Percentiles rank a stretch among this genome's conserved stretches.
These are phyloP conservation scores for Fistularia commersonii DNA, from an alignment of 2,797 vertebrate species.

Conservation along the genomic window DNA sequence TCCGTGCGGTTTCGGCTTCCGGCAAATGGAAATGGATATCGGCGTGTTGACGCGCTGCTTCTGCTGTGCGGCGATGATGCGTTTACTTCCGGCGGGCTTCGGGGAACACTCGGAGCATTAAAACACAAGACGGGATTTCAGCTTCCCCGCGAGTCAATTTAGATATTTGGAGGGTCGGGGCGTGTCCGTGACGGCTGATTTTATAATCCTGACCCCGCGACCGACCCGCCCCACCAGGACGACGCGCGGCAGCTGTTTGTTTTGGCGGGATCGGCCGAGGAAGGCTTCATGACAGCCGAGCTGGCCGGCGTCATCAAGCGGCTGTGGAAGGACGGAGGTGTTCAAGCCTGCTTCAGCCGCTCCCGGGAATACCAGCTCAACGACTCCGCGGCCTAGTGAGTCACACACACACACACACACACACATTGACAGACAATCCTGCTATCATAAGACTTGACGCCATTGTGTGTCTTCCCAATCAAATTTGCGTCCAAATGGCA, in stretches of 20 bases:
- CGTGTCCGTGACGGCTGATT: slow-evolving; percentile 19
- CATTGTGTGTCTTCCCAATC: slow-evolving; percentile 26
- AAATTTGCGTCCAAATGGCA: slow-evolving; percentile 6
- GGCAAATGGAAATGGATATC: too few species aligned
- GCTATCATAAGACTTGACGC: slow-evolving; percentile 8
- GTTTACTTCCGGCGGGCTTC: too few species aligned
- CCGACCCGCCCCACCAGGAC: slow-evolving; percentile 74
- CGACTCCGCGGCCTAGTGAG: slow-evolving; percentile 98
- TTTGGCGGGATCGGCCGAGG: slow-evolving; percentile 92
- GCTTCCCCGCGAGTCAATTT: not conserved
- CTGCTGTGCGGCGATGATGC: too few species aligned
- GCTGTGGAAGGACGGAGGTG: slow-evolving; percentile 93
- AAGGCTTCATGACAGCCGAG: slow-evolving; percentile 96
- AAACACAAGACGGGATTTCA: too few species aligned
- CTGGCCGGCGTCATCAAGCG: slow-evolving; percentile 96
- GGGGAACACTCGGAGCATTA: too few species aligned
- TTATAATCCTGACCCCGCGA: slow-evolving; percentile 2
- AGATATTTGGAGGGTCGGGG: not conserved
- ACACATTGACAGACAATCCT: slow-evolving; percentile 8
- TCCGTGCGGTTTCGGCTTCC: too few species aligned
- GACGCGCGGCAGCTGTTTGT: slow-evolving; percentile 96
- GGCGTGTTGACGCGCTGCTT: too few species aligned
- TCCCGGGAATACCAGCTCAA: slow-evolving; percentile 98
- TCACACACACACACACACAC: slow-evolving; percentile 25
- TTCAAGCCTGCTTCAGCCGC: slow-evolving; percentile 95